Conservation (phyloP, 2,113 vertebrate genomes). For the Sinocyclocheilus grahami region DNA sequence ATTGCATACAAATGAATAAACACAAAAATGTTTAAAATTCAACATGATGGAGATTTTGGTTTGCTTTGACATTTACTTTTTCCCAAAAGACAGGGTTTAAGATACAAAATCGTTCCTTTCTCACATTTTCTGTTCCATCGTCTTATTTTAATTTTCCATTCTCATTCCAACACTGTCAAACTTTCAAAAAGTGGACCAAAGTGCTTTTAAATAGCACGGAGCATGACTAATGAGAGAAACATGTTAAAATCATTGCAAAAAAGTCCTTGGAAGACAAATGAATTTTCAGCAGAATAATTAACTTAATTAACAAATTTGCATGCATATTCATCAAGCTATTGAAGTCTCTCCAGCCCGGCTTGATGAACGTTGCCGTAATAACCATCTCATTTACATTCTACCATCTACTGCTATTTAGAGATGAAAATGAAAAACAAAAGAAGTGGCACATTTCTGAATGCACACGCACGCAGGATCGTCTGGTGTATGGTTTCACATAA, state of each 20-base stretch:
- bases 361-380: slow-evolving; percentile 96
- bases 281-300: slow-evolving; percentile 98
- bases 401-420: slow-evolving; percentile 87
- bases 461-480: slow-evolving; percentile 35
- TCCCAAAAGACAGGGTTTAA: background rate
- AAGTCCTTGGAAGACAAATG: slow-evolving; percentile 97
- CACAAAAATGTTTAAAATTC: background rate
- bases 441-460: slow-evolving; percentile 43
- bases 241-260: slow-evolving; percentile 91
- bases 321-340: slow-evolving; percentile 97
- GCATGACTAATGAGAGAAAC: slow-evolving; percentile 92
- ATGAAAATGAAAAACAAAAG: slow-evolving; percentile 60
- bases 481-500: slow-evolving; percentile 18
- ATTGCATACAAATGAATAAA: background rate
- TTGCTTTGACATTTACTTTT: background rate
- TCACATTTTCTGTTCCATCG: background rate
- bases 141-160: slow-evolving; percentile 15
- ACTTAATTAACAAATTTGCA: slow-evolving; percentile 99
- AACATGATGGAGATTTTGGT: background rate
- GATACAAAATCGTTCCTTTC: background rate
- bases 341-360: slow-evolving; percentile 95
- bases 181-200: slow-evolving; percentile 85
- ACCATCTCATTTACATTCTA: slow-evolving; percentile 97
- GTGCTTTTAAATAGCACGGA: slow-evolving; percentile 88
- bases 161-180: slow-evolving; percentile 64